Conservation (phyloP, 35 echinoderm and acorn worm genomes). For the Strongylocentrotus purpuratus region DNA sequence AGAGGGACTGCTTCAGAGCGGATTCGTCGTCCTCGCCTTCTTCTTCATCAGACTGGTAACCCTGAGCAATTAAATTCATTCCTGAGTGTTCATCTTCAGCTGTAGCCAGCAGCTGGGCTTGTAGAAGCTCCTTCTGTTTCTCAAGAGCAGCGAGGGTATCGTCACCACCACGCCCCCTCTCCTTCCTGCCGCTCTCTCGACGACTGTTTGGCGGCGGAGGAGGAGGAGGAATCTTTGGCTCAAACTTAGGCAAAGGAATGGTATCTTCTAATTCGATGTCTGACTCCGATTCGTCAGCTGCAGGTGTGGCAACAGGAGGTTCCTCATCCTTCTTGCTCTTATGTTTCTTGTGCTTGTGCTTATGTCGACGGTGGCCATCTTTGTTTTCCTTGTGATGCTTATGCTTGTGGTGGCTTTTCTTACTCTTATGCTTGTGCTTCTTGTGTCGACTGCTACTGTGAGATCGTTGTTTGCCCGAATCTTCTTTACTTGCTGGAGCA, state of each 20-base stretch:
- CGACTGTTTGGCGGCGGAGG: conserved; percentile 12
- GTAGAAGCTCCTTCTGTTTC: conserved; percentile 87
- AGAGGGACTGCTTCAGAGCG: neutral
- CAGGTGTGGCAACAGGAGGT: neutral
- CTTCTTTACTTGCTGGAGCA: neutral
- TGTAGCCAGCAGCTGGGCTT: conserved; percentile 72
- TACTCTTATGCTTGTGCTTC: conserved; percentile 64
- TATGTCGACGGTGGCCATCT: conserved; percentile 74
- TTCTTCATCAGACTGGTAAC: conserved; percentile 55
- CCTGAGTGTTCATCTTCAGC: conserved; percentile 51
- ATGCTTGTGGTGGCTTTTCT: conserved; percentile 52
- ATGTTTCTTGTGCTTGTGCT: conserved; percentile 88
- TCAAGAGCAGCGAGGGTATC: conserved; percentile 81
- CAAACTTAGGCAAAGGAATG: conserved; percentile 45
- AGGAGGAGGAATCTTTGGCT: conserved; percentile 18
- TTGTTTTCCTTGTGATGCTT: conserved; percentile 62
- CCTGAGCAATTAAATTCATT: conserved; percentile 46
- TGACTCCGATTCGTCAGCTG: conserved; percentile 53
- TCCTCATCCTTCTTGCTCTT: conserved; percentile 63
- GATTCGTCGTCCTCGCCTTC: conserved; percentile 49
- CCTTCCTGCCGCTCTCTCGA: conserved; percentile 24
- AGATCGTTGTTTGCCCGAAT: neutral
- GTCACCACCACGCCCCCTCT: neutral
- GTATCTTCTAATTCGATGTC: conserved; percentile 5
- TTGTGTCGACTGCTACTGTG: conserved; percentile 41